A percentile compares a stretch with the other conserved stretches of the same genome.
These are phyloP conservation scores for Takifugu bimaculatus DNA, from an alignment of 2,113 vertebrate genomes.

Conservation along the genomic window DNA sequence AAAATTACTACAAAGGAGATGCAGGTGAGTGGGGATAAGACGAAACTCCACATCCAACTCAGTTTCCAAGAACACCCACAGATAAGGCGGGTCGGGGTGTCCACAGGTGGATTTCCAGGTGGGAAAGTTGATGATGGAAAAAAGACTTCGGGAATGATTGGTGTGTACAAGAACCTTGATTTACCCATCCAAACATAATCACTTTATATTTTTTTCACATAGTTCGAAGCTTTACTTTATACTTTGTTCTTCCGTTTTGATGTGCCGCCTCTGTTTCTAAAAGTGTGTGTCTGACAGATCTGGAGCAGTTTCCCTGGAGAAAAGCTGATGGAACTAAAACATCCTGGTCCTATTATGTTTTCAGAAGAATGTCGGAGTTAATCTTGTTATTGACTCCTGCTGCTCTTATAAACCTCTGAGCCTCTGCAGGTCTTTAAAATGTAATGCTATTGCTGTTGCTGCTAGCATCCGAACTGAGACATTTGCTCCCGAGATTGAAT, in stretches of 20 bases:
- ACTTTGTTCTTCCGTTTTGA: too few relatives aligned
- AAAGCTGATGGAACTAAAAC: constrained; percentile 30
- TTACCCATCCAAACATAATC: too few relatives aligned
- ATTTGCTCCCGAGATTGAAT: background rate
- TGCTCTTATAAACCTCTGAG: background rate
- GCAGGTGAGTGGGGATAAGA: too few relatives aligned
- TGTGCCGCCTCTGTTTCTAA: constrained; percentile 9
- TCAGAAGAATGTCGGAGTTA: constrained; percentile 12
- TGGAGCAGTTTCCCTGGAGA: constrained; percentile 39
- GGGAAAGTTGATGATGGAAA: background rate
- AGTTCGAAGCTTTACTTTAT: background rate
- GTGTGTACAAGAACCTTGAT: background rate
- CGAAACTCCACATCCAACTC: too few relatives aligned
- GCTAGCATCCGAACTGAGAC: background rate
- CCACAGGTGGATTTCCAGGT: background rate
- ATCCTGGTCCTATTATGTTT: background rate
- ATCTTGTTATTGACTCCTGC: background rate
- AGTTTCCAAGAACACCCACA: too few relatives aligned
- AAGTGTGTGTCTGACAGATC: constrained; percentile 32
- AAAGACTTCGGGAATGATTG: background rate
- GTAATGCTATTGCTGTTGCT: constrained; percentile 1
- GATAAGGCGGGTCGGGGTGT: too few relatives aligned
- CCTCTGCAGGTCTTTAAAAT: background rate
- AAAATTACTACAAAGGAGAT: too few relatives aligned
- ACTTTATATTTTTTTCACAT: background rate